phyloP scores from a whole-genome alignment of 2,797 vertebrate species.

The Rhinatrema bivittatum region DNA sequence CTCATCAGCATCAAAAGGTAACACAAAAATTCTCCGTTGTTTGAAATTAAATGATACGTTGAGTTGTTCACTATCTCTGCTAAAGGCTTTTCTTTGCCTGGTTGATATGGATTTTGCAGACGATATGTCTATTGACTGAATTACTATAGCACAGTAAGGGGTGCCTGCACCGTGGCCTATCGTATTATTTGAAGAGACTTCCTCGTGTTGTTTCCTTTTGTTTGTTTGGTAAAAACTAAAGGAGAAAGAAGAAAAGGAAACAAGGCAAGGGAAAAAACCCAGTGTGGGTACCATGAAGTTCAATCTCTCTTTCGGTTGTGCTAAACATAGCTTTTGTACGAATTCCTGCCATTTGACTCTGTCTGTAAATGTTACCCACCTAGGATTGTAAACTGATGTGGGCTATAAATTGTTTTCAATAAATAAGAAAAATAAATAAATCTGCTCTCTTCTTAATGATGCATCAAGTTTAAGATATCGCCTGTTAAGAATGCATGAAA shows the following conservation, averaged over 20 bases:
- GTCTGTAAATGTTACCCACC: too few species aligned
- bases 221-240: too few species aligned
- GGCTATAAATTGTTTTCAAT: too few species aligned
- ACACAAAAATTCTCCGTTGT: neutral
- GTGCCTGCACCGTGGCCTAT: neutral
- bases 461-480: neutral
- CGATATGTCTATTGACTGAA: neutral
- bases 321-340: neutral
- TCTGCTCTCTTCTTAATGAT: rapidly evolving
- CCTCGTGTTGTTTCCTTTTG: neutral
- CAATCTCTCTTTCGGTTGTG: too few species aligned
- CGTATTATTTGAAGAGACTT: neutral
- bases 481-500: neutral
- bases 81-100: neutral
- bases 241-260: too few species aligned
- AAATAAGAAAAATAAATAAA: too few species aligned
- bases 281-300: too few species aligned
- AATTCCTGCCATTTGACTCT: rapidly evolving
- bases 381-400: too few species aligned
- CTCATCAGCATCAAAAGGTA: neutral
- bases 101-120: neutral
- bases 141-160: neutral
- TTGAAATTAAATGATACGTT: conserved; percentile 5
- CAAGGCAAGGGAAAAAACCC: too few species aligned
- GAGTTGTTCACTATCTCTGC: neutral